phyloP scores from a whole-genome alignment of 1,140 invertebrate genomes.

The Heliothis subflexa region DNA sequence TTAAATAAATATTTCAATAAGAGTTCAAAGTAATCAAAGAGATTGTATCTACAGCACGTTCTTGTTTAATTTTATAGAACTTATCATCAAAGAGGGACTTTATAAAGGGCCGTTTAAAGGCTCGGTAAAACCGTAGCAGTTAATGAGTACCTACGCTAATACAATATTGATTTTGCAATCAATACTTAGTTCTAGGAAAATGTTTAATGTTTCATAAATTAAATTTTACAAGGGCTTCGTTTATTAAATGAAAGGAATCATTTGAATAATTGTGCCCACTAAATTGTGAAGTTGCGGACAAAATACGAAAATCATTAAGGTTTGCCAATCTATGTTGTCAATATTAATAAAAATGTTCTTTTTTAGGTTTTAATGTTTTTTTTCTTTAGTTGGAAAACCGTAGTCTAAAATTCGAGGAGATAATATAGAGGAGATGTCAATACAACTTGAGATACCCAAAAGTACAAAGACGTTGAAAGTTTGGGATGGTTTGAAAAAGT shows the following conservation, averaged over 20 bases:
- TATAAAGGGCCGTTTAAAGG: conserved; percentile 4
- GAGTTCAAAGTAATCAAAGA: conserved; percentile 3
- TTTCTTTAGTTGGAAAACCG: too few relatives aligned
- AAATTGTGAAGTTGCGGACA: not conserved
- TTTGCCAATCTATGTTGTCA: too few relatives aligned
- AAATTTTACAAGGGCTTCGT: conserved; percentile 5
- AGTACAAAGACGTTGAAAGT: too few relatives aligned
- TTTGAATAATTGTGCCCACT: not conserved
- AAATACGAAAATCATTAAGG: too few relatives aligned
- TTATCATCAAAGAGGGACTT: not conserved
- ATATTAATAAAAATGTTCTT: too few relatives aligned
- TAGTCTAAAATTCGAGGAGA: too few relatives aligned
- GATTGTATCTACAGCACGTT: not conserved
- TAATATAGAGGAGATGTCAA: too few relatives aligned
- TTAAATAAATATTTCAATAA: not conserved
- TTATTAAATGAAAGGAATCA: not conserved
- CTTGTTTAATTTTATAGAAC: conserved; percentile 21
- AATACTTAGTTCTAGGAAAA: conserved; percentile 3
- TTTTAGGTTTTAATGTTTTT: too few relatives aligned
- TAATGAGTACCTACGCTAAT: conserved; percentile 1
- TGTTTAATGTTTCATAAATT: conserved; percentile 11
- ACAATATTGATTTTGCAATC: conserved; percentile 1
- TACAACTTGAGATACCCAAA: too few relatives aligned
- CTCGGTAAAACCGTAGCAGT: conserved; percentile 9
- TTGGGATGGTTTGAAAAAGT: too few relatives aligned